Percentiles rank a stretch among this genome's conserved stretches.
phyloP scores from a whole-genome alignment of 2,888 invertebrate species.

The Drepanosiphum platanoidis region DNA sequence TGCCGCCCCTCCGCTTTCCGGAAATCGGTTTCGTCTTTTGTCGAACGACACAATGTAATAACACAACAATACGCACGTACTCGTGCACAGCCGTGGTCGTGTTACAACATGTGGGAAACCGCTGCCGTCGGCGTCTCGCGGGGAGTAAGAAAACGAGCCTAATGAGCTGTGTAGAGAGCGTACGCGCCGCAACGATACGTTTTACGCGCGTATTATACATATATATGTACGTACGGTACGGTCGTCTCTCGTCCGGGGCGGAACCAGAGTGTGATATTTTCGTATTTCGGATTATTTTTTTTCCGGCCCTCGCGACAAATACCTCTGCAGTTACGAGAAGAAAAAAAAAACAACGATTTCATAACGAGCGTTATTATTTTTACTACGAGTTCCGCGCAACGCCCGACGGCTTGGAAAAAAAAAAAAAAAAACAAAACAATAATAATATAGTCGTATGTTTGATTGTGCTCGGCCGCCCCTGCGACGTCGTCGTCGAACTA shows the following conservation, averaged over 20 bases:
- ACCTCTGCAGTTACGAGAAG: background rate
- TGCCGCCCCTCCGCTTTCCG: background rate
- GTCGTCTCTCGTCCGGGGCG: conserved; percentile 25
- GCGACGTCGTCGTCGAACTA: background rate
- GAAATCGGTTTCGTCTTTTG: background rate
- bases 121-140: background rate
- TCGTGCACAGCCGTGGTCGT: background rate
- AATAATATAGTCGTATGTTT: background rate
- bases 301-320: background rate
- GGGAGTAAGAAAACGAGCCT: background rate
- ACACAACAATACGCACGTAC: background rate
- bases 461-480: background rate
- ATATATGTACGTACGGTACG: background rate
- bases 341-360: background rate
- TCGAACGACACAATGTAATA: background rate
- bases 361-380: background rate
- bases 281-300: background rate
- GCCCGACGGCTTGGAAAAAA: background rate
- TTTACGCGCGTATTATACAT: background rate
- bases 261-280: background rate
- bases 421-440: background rate
- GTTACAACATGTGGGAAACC: background rate
- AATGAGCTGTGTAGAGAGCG: background rate
- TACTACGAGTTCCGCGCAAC: background rate
- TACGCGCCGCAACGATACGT: background rate